Evolutionary conservation across 2,888 invertebrate species (phyloP).

Genomic region (Mythimna lalbum): DNA sequence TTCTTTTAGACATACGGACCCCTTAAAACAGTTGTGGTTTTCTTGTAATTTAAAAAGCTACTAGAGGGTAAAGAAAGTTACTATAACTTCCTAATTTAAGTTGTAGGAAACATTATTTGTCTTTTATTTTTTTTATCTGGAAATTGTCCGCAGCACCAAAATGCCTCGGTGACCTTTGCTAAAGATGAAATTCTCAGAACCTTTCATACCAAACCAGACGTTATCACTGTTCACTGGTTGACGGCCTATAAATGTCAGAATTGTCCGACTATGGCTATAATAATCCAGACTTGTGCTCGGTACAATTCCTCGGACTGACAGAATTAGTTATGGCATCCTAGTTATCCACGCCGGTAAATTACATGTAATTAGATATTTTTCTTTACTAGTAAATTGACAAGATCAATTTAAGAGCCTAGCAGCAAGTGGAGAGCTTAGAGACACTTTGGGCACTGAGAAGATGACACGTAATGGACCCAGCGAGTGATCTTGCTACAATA

Average conservation of each 20-base stretch:
- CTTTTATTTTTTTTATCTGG: background rate
- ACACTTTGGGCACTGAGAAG: no score
- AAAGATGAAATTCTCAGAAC: background rate
- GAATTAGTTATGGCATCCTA: no score
- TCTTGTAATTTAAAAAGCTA: constrained; percentile 1
- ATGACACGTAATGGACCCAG: no score
- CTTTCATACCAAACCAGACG: background rate
- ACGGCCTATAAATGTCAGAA: background rate
- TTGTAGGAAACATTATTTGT: background rate
- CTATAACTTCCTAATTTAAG: constrained; percentile 5
- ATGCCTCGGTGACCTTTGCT: background rate
- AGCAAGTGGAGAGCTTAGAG: no score
- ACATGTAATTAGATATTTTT: background rate
- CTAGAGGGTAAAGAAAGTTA: background rate
- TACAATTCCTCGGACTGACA: no score
- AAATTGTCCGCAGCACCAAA: background rate
- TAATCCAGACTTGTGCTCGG: background rate
- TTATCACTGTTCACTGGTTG: background rate
- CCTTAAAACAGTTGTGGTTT: background rate
- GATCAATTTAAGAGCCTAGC: background rate
- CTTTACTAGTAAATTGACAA: background rate
- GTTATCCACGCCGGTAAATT: background rate
- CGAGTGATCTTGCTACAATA: no score
- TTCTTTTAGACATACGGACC: background rate
- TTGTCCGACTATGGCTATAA: background rate